Evolutionary conservation across 2,888 invertebrate species (phyloP).

Genomic region (Leucophora obtusa): DNA sequence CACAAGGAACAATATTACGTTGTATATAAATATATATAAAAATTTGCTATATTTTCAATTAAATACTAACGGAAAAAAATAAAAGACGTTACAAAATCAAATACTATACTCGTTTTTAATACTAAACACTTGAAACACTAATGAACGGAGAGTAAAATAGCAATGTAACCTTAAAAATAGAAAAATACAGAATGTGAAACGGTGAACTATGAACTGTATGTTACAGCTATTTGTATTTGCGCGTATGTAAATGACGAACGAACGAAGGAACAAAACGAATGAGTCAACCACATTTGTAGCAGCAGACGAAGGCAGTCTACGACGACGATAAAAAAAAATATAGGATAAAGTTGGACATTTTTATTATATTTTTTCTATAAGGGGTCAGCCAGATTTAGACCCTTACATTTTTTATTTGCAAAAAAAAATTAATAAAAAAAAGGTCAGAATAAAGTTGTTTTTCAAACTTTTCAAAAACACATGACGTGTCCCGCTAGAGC

Average conservation of each 20-base stretch:
- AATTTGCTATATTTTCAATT: slow-evolving; percentile 26
- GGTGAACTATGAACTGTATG: neutral
- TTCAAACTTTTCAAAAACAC: no score
- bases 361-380: slow-evolving; percentile 1
- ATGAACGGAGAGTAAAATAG: slow-evolving; percentile 5
- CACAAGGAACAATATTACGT: neutral
- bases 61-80: slow-evolving; percentile 4
- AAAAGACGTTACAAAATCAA: slow-evolving; percentile 41
- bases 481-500: no score
- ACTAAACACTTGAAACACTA: slow-evolving; percentile 29
- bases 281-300: slow-evolving; percentile 38
- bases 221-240: slow-evolving; percentile 19
- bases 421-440: neutral
- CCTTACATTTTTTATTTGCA: no score
- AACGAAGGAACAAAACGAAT: slow-evolving; percentile 32
- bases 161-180: neutral
- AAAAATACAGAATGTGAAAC: slow-evolving; percentile 10
- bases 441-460: no score
- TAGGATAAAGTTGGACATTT: slow-evolving; percentile 23
- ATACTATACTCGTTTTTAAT: slow-evolving; percentile 19
- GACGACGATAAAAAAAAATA: slow-evolving; percentile 7
- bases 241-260: slow-evolving; percentile 41
- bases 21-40: neutral
- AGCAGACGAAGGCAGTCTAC: slow-evolving; percentile 9
- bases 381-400: no score